Base-by-base conservation (phyloP, 2,113 vertebrate genomes). In the Panthera uncia region DNA sequence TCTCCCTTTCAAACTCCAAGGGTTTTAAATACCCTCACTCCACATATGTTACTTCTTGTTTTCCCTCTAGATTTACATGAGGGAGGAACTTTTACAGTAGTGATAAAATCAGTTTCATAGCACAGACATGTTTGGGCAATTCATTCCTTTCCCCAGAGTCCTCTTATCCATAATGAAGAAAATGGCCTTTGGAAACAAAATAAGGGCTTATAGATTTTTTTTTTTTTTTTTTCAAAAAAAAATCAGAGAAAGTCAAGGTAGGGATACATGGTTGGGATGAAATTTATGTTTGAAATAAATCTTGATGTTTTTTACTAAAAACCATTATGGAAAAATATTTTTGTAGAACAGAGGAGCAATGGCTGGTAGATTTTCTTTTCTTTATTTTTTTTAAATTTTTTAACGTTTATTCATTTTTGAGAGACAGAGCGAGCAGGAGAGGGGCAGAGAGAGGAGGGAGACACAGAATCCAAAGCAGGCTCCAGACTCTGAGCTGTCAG, bases 51-150 rank as follows among this genome's bases (percentile, higher is more conserved):
- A 33, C 63, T 23, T 12, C 10, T n/a, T 78, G 19, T 71, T 92
- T 91, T 82, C 33, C 4, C n/a, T 71, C 25, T 52, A 78, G 69
- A 84, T 94, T 91, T 88, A 84, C 93, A 50, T 66, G 87, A 93
- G 78, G 45, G 21, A 69, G 52, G 57, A 55, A 16, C 33, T 57
- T 89, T 86, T 71, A 61, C 7, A 69, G 63, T 82, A 50, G 13
- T 78, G 12, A 48, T 84, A 83, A 87, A 81, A 66, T 95, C 52
- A 41, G 1, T n/a, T 88, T 94, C 48, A 41, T 80, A 36, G 82
- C 36, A 68, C 29, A 84, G 68, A 27, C 36, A 21, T 88, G 33
- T 9, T 83, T 55, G 69, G 41, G 12, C 52, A 81, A n/a, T 55
- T 55, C 5, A 25, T 48, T 91, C 29, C 21, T 92, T 29, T 83